These are phyloP conservation scores for Reticulitermes lucifugus DNA, from an alignment of 2,888 invertebrate species.

Conservation along the genomic window DNA sequence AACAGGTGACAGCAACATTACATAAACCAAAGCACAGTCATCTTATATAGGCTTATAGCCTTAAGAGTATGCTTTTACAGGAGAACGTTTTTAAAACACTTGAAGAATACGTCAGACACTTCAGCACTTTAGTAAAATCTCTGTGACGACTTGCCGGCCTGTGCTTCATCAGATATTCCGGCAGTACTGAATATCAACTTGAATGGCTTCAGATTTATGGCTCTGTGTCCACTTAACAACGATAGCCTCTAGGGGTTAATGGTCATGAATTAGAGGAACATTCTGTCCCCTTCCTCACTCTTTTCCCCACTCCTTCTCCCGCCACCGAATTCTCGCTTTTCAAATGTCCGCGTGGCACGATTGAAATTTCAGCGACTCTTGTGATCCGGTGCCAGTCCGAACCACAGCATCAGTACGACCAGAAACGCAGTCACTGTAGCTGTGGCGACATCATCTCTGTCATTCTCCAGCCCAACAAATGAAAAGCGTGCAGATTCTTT, in stretches of 20 bases:
- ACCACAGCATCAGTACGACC: neutral
- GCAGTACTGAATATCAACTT: slow-evolving; percentile 5
- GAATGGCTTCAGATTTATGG: slow-evolving; percentile 32
- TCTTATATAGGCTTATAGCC: no score
- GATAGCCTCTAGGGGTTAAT: slow-evolving; percentile 27
- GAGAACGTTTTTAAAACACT: no score
- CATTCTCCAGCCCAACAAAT: no score
- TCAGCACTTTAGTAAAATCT: no score
- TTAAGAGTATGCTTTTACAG: no score
- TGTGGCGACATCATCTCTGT: no score
- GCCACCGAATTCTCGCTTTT: neutral
- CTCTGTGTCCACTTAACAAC: slow-evolving; percentile 26
- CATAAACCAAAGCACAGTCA: no score
- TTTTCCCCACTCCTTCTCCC: neutral
- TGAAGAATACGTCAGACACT: no score
- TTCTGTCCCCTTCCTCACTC: neutral
- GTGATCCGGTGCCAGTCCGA: neutral
- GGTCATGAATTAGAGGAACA: slow-evolving; percentile 34
- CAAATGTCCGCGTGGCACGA: neutral
- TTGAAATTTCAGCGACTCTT: slow-evolving; percentile 11
- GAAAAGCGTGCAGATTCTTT: no score
- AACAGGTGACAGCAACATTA: no score
- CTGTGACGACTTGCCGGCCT: no score
- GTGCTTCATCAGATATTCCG: slow-evolving; percentile 17
- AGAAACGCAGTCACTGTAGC: neutral